These are phyloP conservation scores for Plebejus anna DNA, from an alignment of 2,888 invertebrate genomes.

Conservation along the genomic window DNA sequence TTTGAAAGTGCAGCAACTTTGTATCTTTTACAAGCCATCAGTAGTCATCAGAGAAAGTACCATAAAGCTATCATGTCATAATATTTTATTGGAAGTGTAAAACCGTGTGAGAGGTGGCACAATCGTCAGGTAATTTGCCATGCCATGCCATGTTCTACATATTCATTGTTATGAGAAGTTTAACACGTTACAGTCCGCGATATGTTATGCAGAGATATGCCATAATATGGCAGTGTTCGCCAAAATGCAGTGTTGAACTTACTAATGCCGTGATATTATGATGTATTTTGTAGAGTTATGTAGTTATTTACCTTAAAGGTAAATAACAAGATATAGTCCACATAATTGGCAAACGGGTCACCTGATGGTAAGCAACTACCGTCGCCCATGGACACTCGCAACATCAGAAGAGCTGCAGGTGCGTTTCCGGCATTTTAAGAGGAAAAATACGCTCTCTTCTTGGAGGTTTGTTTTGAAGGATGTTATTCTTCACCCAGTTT, in stretches of 20 bases:
- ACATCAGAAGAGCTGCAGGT: too few species aligned
- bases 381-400: too few species aligned
- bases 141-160: conserved; percentile 9
- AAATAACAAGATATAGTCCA: too few species aligned
- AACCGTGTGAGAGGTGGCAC: conserved; percentile 12
- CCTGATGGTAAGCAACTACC: too few species aligned
- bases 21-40: not conserved
- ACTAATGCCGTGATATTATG: not conserved
- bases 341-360: too few species aligned
- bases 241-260: not conserved
- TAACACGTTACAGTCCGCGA: conserved; percentile 8
- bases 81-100: conserved; percentile 1
- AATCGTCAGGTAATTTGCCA: conserved; percentile 8
- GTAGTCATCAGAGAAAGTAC: conserved; percentile 9
- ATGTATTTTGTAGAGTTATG: too few species aligned
- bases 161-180: conserved; percentile 8
- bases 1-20: not conserved
- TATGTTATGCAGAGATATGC: not conserved
- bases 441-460: too few species aligned
- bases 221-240: not conserved
- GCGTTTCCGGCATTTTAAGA: too few species aligned
- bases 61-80: conserved; percentile 4
- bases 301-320: too few species aligned
- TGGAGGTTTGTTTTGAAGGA: too few species aligned
- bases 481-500: too few species aligned